phyloP scores from a whole-genome alignment of 2,113 vertebrate genomes.

The Myotis davidii region DNA sequence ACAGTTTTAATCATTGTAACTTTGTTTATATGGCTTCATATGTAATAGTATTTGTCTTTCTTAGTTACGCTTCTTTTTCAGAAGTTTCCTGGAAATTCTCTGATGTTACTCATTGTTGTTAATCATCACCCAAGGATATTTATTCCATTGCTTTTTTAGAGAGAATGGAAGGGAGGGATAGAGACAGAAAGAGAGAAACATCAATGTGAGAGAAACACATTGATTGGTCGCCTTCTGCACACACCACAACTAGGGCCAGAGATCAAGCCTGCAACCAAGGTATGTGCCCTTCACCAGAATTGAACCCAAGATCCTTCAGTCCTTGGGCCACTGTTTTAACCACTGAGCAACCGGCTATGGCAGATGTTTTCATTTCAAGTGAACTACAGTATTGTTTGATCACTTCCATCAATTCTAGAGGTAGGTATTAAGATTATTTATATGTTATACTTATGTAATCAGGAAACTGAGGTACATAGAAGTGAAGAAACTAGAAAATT shows the following conservation, averaged over 20 bases:
- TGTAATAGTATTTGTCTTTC: background rate
- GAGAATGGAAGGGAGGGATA: no score
- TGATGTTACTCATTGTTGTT: background rate
- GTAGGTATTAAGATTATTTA: background rate
- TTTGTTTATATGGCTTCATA: background rate
- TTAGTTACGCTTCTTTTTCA: conserved; percentile 16
- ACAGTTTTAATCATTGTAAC: background rate
- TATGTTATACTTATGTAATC: background rate
- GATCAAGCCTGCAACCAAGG: no score
- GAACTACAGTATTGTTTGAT: background rate
- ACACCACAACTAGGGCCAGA: no score
- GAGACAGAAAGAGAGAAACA: no score
- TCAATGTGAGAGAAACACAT: no score
- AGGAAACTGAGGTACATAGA: background rate
- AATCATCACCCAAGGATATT: no score
- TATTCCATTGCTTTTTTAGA: no score
- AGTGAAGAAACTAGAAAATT: background rate
- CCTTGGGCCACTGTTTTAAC: no score
- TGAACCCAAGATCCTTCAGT: no score
- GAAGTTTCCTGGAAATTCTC: background rate
- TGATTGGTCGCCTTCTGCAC: no score
- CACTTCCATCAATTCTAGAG: background rate
- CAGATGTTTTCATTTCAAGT: background rate
- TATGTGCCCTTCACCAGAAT: no score
- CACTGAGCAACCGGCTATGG: no score